phyloP scores from a whole-genome alignment of 1,140 invertebrate species.

The Drosophila erecta region DNA sequence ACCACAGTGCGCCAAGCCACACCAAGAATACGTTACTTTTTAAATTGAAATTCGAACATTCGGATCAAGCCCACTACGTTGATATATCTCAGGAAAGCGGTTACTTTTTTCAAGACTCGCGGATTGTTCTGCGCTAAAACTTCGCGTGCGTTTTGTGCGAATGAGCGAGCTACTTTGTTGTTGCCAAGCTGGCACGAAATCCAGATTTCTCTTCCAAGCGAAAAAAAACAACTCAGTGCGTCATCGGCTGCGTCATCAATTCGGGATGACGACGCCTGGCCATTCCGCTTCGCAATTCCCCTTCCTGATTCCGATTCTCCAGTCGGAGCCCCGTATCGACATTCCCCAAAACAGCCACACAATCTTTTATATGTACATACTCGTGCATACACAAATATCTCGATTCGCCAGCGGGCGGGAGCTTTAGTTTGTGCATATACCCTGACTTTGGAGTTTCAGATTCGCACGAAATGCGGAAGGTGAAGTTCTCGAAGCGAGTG shows the following conservation, averaged over 20 bases:
- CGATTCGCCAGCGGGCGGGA: constrained; percentile 4
- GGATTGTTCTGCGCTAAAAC: background rate
- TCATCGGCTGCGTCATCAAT: constrained; percentile 44
- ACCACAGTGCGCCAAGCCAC: constrained; percentile 17
- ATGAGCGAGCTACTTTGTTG: constrained; percentile 15
- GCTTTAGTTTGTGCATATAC: constrained; percentile 11
- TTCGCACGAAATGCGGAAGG: constrained; percentile 35
- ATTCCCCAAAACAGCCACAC: constrained; percentile 18
- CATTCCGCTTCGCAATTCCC: constrained; percentile 9
- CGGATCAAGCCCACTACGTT: constrained; percentile 27
- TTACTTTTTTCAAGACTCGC: constrained; percentile 11
- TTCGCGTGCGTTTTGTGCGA: constrained; percentile 12
- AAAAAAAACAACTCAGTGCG: constrained; percentile 14
- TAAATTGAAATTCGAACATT: constrained; percentile 64
- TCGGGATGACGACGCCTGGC: constrained; percentile 28
- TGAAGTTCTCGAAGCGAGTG: constrained; percentile 34
- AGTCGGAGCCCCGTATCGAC: constrained; percentile 15
- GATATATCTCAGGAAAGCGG: constrained; percentile 40
- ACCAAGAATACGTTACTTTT: constrained; percentile 58
- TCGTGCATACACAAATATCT: too few relatives aligned
- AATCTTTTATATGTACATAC: constrained; percentile 1
- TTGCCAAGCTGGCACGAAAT: constrained; percentile 34
- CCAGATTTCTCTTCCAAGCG: constrained; percentile 26
- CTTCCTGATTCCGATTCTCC: constrained; percentile 24
- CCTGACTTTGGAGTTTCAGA: constrained; percentile 28